Evolutionary conservation across 2,888 invertebrate genomes (phyloP), one percentile per base, ranked within the genome.

Genomic region (Caenorhabditis drosophilae): DNA sequence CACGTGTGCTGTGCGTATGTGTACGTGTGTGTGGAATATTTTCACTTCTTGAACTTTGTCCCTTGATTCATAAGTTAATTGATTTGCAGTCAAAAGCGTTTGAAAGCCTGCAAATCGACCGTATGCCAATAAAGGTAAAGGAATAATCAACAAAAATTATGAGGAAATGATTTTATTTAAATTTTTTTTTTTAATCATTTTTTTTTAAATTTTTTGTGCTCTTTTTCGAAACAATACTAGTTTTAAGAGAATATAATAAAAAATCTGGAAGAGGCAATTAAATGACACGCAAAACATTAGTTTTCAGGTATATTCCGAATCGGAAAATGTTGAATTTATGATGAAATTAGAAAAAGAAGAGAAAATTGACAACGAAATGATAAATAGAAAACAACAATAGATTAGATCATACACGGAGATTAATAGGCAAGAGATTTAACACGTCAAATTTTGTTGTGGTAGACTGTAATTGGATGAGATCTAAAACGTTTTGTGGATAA

Each of bases 381-480:
- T 18, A 7, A 11, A 22, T 40, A 4, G 40, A 11, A 49, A 45
- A 50, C 49, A 57, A 35, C 35, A 36, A 56, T 57, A 49, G 40
- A 38, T 50, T 49, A 70, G 69, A 69, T 72, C 68, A 53, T 64
- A 70, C 67, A 45, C 58, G 63, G 46, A 70, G 70, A 56, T 70
- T 64, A 55, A 70, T 70, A 34, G 70, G 70, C 70, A 70, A 70
- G 70, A 52, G 67, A 26, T 49, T 52, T 31, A 55, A 61, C 55
- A 61, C 61, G 55, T 61, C 61, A 15, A 61, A 61, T 26, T 9
- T 51, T 35, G 50, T 50, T 36, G 57, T 58, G 31, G 69, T 61
- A 16, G 70, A 52, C 16, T 57, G 67, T 23, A 58, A 34, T 25
- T 57, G 61, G 20, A 62, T 42, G 66, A 68, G 68, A 67, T 72